phyloP scores from a whole-genome alignment of 2,888 invertebrate genomes.

The Drosophila birchii region DNA sequence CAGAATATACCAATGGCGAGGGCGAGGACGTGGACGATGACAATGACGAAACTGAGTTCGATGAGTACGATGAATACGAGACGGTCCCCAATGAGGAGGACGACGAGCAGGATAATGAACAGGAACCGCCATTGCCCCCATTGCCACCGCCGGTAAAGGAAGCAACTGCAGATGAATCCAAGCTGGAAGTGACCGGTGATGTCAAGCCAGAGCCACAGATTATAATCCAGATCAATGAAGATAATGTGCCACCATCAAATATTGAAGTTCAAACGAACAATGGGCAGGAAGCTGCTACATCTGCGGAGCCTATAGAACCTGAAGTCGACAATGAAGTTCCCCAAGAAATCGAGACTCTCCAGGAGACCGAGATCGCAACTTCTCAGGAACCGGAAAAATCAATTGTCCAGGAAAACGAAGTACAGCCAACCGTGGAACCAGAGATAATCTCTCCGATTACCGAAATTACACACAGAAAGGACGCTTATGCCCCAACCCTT shows the following conservation, averaged over 20 bases:
- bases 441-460: conserved; percentile 50
- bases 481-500: conserved; percentile 78
- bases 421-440: not conserved
- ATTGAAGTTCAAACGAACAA: not conserved
- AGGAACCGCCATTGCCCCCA: conserved; percentile 56
- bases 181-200: conserved; percentile 6
- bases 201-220: conserved; percentile 24
- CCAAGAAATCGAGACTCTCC: not conserved
- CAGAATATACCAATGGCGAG: conserved; percentile 66
- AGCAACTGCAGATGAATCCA: not conserved
- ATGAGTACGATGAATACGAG: conserved; percentile 67
- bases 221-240: conserved; percentile 25
- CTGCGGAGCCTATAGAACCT: not conserved
- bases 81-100: conserved; percentile 42
- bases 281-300: no score
- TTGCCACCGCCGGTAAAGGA: conserved; percentile 47
- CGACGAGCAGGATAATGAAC: conserved; percentile 16
- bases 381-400: not conserved
- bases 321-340: not conserved
- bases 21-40: conserved; percentile 51
- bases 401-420: not conserved
- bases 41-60: not conserved
- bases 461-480: conserved; percentile 68
- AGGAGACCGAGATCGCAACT: not conserved
- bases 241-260: not conserved